These are phyloP conservation scores for Datnioides undecimradiatus DNA, from an alignment of 2,113 vertebrate genomes.

Conservation along the genomic window DNA sequence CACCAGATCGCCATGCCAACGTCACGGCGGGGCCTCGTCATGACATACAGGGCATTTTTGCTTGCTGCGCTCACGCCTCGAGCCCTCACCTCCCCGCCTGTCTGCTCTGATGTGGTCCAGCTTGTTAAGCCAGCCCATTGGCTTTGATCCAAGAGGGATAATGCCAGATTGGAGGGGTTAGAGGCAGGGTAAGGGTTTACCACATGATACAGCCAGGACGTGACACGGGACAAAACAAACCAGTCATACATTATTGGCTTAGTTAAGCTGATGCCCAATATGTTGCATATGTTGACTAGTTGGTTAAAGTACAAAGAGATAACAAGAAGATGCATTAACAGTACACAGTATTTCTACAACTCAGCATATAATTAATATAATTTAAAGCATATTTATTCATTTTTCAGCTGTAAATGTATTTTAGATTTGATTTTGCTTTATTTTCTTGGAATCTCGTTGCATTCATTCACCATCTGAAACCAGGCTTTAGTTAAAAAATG, in stretches of 20 bases:
- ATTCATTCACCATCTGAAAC: not conserved
- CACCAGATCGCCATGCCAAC: slow-evolving; percentile 19
- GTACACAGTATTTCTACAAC: too few relatives aligned
- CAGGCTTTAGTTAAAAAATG: not conserved
- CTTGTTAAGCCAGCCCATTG: slow-evolving; percentile 64
- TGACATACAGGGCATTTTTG: slow-evolving; percentile 38
- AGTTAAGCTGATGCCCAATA: slow-evolving; percentile 46
- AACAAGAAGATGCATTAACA: not conserved
- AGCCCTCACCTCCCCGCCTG: slow-evolving; percentile 14
- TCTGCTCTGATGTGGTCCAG: slow-evolving; percentile 60
- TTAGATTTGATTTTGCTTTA: not conserved
- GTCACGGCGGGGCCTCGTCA: slow-evolving; percentile 29
- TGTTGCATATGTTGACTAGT: not conserved
- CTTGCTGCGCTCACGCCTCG: slow-evolving; percentile 33
- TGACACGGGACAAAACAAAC: slow-evolving; percentile 68
- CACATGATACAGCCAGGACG: slow-evolving; percentile 66
- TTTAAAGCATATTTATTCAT: not conserved
- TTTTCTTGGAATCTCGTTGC: not conserved
- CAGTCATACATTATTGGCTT: slow-evolving; percentile 60
- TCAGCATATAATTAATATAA: too few relatives aligned
- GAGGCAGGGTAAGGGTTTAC: slow-evolving; percentile 70
- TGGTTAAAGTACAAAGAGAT: not conserved
- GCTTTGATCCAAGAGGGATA: slow-evolving; percentile 65
- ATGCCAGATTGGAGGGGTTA: slow-evolving; percentile 70
- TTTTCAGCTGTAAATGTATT: not conserved